Evolutionary conservation across 2,888 invertebrate genomes (phyloP), one percentile per base, ranked within the genome.

Genomic region (Tigriopus californicus): DNA sequence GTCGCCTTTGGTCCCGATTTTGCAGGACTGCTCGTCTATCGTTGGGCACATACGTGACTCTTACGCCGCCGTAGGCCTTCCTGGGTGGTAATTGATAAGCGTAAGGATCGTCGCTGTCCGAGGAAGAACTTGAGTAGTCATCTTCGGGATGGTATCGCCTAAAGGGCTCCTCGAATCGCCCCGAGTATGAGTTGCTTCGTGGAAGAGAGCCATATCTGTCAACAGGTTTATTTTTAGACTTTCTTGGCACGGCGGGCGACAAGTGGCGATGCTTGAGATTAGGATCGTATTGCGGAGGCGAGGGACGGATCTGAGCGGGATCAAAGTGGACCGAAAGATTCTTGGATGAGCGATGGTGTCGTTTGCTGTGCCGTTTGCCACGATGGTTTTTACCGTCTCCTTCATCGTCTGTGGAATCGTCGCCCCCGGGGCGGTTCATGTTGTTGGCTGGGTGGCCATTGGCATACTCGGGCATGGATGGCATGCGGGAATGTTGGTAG

Each of bases 11-110:
- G 33, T 33, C 33, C 8, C 33, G 33, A 33, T 33, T 33, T 33
- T 33, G 33, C 33, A 33, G 33, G 33, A 33, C 33, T 8, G 33
- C 33, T 33, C 33, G 33, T 33, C 87, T 85, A 72, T 89, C 90
- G 71, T 89, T 90, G 65, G 90, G 90, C 64, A 91, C 90, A 73
- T 91, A 92, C 11, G 89, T 87, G 66, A 90, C 88, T 65, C 90
- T 74, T 13, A 89, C 87, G 46, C 89, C 89, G 11, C 69, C 68
- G 60, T 86, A 86, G 69, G 87, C 87, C 61, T 85, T 76, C 65
- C 87, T 74, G 46, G 87, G 81, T 3, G 89, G 88, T 66, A 89
- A 73, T 60, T 72, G 69, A 64, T 88, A 85, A 62, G 86, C 83
- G 70, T 89, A 89, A 64, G 88, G 89, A 58, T 89, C 88, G 25